Base-by-base conservation (phyloP, 2,888 invertebrate species). In the Abrostola tripartita region DNA sequence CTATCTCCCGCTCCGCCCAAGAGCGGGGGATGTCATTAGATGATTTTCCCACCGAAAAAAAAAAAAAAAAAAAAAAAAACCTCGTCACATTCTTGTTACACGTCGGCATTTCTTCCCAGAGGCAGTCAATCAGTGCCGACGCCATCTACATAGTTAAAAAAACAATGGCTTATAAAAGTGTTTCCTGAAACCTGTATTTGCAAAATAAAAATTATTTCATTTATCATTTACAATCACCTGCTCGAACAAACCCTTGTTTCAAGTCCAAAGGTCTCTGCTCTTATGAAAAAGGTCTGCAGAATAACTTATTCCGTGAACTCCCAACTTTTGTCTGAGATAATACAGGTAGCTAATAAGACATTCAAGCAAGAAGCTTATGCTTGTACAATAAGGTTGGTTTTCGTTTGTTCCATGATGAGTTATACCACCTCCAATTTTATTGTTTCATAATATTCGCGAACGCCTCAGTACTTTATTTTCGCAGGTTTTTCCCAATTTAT, bases 391-490 rank as follows among this genome's bases (percentile, higher is more conserved):
- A 68, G 58, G 55, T 64, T 14, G 11, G 49, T 52, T 74, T 72
- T 69, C 12, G 6, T 14, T 56, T 65, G 42, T 49, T 4, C 6
- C 6, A 24, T 35, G 35, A 12, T 59, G 50, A 67, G 65, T 77
- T 69, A 73, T 79, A 67, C 69, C 61, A 58, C 52, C 64, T 53
- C 57, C 52, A 47, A 66, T 63, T 80, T 77, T 78, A 78, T 71
- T 80, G 75, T 78, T 78, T 69, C 59, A 78, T 72, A 75, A 80
- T 78, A 75, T 69, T 75, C 40, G 60, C 71, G 50, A 69, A 70
- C 65, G 57, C 69, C 65, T 44, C 42, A 12, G 61, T 52, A 35
- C 60, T 74, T 51, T 64, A 58, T 74, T 71, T 61, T 52, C 57
- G 38, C 62, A 54, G 54, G 35, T 35, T 65, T 67, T 75, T 65